A percentile compares a stretch with the other conserved stretches of the same genome.
Evolutionary conservation across 2,888 invertebrate genomes (phyloP).

Genomic region (Chymomyza amoena): DNA sequence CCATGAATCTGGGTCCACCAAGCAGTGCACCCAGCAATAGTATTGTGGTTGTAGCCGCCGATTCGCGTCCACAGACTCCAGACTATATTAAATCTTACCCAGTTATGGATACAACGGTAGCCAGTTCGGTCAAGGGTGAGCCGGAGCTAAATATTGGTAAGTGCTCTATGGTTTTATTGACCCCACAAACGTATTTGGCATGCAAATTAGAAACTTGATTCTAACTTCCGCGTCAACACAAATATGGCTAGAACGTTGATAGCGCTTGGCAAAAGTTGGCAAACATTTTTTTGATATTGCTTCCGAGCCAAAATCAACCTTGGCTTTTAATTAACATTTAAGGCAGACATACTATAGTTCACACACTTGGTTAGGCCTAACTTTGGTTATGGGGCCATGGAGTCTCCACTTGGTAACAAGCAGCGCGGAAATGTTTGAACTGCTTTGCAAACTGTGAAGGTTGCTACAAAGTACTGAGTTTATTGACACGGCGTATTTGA

Average conservation of each 20-base stretch:
- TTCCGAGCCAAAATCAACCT: constrained; percentile 9
- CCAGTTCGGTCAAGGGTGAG: constrained; percentile 78
- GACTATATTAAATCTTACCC: constrained; percentile 79
- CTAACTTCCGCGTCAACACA: background rate
- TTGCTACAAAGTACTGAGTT: constrained; percentile 41
- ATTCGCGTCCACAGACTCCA: constrained; percentile 77
- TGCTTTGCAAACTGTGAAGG: background rate
- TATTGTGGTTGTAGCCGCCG: constrained; percentile 67
- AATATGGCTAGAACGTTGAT: background rate
- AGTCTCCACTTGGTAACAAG: constrained; percentile 25
- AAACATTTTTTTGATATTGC: background rate
- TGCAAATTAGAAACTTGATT: background rate
- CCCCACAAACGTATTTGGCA: background rate
- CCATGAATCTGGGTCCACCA: constrained; percentile 15
- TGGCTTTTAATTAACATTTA: constrained; percentile 18
- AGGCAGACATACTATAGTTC: background rate
- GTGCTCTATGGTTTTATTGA: constrained; percentile 22
- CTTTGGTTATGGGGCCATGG: constrained; percentile 2
- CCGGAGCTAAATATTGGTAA: constrained; percentile 79
- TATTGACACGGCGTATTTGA: constrained; percentile 52
- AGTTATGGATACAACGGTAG: constrained; percentile 79
- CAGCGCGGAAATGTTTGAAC: constrained; percentile 32
- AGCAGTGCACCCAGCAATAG: constrained; percentile 11
- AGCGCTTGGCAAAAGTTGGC: background rate
- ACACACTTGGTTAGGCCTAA: background rate